Evolutionary conservation across 1,140 invertebrate genomes (phyloP).

Genomic region (Bombus vancouverensis): DNA sequence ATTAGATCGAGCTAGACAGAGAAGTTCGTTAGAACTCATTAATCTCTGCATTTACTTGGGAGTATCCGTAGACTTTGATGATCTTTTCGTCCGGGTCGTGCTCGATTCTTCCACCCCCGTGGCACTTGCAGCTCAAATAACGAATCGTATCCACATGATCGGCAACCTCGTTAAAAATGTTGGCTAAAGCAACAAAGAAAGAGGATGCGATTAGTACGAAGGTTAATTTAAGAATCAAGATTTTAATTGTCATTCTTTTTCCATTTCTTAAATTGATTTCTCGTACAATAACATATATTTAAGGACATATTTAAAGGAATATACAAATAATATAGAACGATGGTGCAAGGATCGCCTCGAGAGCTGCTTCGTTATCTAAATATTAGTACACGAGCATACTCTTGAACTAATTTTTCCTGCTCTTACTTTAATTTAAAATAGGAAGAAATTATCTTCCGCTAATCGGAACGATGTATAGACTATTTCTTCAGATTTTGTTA

Average conservation of each 20-base stretch:
- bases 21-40: background rate
- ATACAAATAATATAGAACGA: no score
- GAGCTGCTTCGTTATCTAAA: no score
- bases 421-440: no score
- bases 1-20: background rate
- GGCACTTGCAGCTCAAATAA: conserved; percentile 86
- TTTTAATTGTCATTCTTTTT: background rate
- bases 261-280: no score
- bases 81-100: conserved; percentile 89
- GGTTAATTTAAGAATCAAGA: background rate
- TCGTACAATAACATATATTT: no score
- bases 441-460: no score
- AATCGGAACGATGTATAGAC: no score
- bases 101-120: conserved; percentile 93
- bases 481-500: no score
- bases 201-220: background rate
- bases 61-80: conserved; percentile 94
- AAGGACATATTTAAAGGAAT: no score
- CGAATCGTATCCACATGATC: conserved; percentile 77
- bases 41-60: conserved; percentile 84
- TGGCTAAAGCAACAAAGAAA: conserved; percentile 80
- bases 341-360: no score
- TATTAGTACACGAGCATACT: no score
- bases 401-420: no score
- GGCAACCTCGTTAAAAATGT: conserved; percentile 87